Evolutionary conservation across 2,113 vertebrate genomes (phyloP), one percentile per base, ranked within the genome.

Genomic region (Zingel zingel): DNA sequence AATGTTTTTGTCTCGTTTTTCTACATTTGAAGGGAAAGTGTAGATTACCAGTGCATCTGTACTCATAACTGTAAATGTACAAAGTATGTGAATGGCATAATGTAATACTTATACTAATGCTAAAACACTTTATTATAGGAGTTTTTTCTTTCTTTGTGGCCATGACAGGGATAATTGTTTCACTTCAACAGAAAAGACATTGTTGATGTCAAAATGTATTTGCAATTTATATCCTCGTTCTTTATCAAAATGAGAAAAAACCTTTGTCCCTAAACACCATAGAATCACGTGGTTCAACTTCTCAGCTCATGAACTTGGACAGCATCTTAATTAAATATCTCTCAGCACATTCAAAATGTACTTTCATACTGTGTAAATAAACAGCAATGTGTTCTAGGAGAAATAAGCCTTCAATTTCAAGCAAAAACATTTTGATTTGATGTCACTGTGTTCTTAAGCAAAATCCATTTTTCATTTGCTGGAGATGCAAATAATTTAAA

Each of bases 261-360:
- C 30, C 2, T 39, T 43, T 18, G n/a, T 63, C 18, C 27, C 3
- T 10, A 3, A 3, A 50, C 27, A 27, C 8, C 23, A 69, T 7
- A 50, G 62, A 30, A 25, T 61, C 30, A 72, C 18, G 18, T 36
- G 19, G 2, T 33, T 39, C 21, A 30, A n/a, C 19, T 30, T 73
- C 6, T 45, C 43, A 45, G 15, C 23, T 25, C 53, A 11, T 72
- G 25, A 39, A 3, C 21, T 33, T 33, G 4, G 27, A 59, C 45
- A 39, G 43, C 11, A 48, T 5, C 14, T 51, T 79, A 0, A 68
- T 43, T 63, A 79, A 77, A 85, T 66, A 79, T 43, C 23, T 47
- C 14, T 14, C 43, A 71, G 61, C 13, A 57, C 3, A 16, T 63
- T 80, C 10, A 81, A 74, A 48, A 48, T 81, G 39, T 59, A 53